A percentile compares a stretch with the other conserved stretches of the same genome.
Evolutionary conservation across 2,113 vertebrate genomes (phyloP).

Genomic region (Macquaria australasica): DNA sequence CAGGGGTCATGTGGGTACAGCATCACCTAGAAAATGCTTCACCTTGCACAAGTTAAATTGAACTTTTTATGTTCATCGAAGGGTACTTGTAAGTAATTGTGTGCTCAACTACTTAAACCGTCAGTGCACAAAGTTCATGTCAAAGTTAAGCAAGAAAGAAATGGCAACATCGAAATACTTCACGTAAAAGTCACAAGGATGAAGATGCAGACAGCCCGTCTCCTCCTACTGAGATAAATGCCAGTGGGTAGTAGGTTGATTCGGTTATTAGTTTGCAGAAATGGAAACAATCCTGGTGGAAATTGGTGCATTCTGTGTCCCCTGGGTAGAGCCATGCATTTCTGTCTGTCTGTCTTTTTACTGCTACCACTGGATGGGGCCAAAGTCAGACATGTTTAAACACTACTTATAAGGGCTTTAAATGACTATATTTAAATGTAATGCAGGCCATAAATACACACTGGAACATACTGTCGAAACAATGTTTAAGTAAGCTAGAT

Average conservation of each 20-base stretch:
- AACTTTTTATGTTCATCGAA: too few relatives aligned
- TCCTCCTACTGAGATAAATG: background rate
- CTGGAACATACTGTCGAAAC: background rate
- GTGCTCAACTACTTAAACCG: too few relatives aligned
- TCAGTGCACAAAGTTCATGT: too few relatives aligned
- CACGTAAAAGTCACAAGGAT: too few relatives aligned
- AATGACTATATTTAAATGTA: background rate
- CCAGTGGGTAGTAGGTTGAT: background rate
- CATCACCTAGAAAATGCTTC: too few relatives aligned
- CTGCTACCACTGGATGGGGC: background rate
- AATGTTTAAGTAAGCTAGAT: background rate
- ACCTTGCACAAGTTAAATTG: too few relatives aligned
- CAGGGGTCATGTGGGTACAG: too few relatives aligned
- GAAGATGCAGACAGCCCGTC: too few relatives aligned
- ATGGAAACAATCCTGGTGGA: background rate
- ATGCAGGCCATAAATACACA: background rate
- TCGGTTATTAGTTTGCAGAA: background rate
- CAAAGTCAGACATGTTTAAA: background rate
- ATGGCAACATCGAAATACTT: too few relatives aligned
- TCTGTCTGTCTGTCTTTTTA: background rate
- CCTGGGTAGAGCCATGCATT: too few relatives aligned
- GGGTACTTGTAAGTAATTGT: too few relatives aligned
- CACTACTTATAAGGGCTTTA: background rate
- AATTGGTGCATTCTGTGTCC: background rate
- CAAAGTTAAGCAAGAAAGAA: too few relatives aligned